These are phyloP conservation scores for Villa cingulata DNA, from an alignment of 2,888 invertebrate species.

Conservation along the genomic window DNA sequence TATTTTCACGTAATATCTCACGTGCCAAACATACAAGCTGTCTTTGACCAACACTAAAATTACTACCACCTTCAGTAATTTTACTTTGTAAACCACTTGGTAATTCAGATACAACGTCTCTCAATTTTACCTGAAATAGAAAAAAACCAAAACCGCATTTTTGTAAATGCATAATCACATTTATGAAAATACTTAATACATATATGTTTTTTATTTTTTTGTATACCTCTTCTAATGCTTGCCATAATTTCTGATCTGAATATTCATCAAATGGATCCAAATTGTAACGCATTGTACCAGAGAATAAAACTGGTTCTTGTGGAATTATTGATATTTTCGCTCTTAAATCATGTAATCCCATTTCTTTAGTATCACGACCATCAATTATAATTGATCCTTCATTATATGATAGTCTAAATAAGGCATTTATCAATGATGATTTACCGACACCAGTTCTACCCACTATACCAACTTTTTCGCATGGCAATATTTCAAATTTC, in stretches of 20 bases:
- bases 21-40: conserved; percentile 82
- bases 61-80: conserved; percentile 64
- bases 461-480: conserved; percentile 57
- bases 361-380: conserved; percentile 49
- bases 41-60: conserved; percentile 82
- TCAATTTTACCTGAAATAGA: conserved; percentile 38
- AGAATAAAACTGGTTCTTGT: conserved; percentile 73
- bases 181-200: too few species aligned
- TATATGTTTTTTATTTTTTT: too few species aligned
- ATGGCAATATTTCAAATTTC: conserved; percentile 46
- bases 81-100: conserved; percentile 53
- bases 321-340: conserved; percentile 72
- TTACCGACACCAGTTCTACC: conserved; percentile 66
- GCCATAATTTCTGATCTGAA: conserved; percentile 66
- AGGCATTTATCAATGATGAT: conserved; percentile 51
- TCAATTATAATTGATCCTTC: conserved; percentile 74
- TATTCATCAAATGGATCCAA: conserved; percentile 79
- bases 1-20: conserved; percentile 71
- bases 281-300: conserved; percentile 76
- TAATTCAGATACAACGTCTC: conserved; percentile 50
- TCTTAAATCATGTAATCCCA: conserved; percentile 64
- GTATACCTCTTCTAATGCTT: conserved; percentile 63
- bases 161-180: too few species aligned
- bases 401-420: conserved; percentile 66
- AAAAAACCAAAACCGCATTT: too few species aligned